Evolutionary conservation across 2,888 invertebrate genomes (phyloP).

Genomic region (Rhagonycha lutea): DNA sequence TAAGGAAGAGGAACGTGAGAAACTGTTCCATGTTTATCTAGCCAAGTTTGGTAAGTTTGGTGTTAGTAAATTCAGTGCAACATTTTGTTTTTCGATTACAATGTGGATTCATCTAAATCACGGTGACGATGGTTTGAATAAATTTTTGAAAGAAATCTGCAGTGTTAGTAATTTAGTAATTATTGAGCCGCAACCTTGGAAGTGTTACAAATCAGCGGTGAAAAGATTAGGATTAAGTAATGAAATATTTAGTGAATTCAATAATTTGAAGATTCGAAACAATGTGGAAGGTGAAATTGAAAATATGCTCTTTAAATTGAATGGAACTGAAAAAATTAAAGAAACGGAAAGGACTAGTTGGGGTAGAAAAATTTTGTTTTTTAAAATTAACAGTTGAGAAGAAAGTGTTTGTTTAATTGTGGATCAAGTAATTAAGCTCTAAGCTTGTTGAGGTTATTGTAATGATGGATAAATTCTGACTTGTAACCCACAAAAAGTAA

Average conservation of each 20-base stretch:
- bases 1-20: conserved; percentile 47
- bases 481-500: too few species aligned
- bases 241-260: conserved; percentile 64
- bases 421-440: too few species aligned
- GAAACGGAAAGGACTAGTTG: conserved; percentile 68
- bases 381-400: conserved; percentile 47
- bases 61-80: conserved; percentile 64
- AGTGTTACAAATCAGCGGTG: conserved; percentile 77
- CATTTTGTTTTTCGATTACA: conserved; percentile 82
- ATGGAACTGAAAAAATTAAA: conserved; percentile 58
- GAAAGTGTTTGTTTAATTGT: background rate
- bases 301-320: conserved; percentile 36
- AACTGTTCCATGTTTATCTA: conserved; percentile 58
- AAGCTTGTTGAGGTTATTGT: too few species aligned
- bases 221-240: conserved; percentile 68
- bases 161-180: conserved; percentile 62
- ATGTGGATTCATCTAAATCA: conserved; percentile 92
- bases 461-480: background rate
- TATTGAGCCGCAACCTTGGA: conserved; percentile 86
- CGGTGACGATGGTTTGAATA: conserved; percentile 72
- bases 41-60: conserved; percentile 45
- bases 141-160: conserved; percentile 65
- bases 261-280: conserved; percentile 63
- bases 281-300: conserved; percentile 67
- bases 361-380: conserved; percentile 72